Evolutionary conservation across 2,797 vertebrate species (phyloP).

Genomic region (Mionectes olivaceus): DNA sequence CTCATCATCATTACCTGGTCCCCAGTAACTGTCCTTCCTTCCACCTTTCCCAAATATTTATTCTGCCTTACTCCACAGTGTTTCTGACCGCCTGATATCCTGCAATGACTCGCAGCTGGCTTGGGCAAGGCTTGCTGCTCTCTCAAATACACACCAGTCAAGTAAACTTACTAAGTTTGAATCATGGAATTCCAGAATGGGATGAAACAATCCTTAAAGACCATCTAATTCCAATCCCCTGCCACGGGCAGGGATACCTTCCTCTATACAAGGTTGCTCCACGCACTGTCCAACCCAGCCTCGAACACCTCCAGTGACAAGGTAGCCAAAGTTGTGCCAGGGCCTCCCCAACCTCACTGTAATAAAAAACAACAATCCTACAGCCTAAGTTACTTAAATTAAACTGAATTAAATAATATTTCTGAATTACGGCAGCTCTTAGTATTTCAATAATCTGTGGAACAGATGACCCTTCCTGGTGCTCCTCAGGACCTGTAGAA

Average conservation of each 20-base stretch:
- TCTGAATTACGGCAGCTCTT: background rate
- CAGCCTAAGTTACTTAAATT: background rate
- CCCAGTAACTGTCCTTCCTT: background rate
- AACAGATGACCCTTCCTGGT: background rate
- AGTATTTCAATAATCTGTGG: background rate
- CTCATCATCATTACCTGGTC: background rate
- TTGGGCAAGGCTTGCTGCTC: background rate
- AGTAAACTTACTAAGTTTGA: background rate
- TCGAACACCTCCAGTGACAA: background rate
- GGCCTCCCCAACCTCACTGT: background rate
- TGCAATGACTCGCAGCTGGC: background rate
- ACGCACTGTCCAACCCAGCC: background rate
- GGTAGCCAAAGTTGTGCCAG: background rate
- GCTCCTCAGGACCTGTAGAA: background rate
- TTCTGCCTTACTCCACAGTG: background rate
- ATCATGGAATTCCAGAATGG: background rate
- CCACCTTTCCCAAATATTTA: background rate
- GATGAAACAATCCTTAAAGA: background rate
- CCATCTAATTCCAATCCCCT: background rate
- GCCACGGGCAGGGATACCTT: background rate
- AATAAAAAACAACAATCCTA: background rate
- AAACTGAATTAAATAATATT: background rate
- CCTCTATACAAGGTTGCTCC: fast-evolving
- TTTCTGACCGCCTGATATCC: background rate
- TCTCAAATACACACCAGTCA: background rate